phyloP scores from a whole-genome alignment of 2,113 vertebrate species.

The Calidris pugnax region DNA sequence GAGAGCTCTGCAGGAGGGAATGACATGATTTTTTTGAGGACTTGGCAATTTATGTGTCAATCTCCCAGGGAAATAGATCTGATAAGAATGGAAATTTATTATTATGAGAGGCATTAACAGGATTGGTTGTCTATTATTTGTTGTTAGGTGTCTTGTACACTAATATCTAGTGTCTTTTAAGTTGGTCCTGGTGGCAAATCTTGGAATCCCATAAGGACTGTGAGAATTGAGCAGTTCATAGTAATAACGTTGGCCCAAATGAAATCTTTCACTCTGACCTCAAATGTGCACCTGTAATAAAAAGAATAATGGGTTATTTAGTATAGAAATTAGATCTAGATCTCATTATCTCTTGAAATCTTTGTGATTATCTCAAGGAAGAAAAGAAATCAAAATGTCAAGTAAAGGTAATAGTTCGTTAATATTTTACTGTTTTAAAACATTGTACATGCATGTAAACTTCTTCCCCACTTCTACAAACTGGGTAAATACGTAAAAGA shows the following conservation, averaged over 20 bases:
- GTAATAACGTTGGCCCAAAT: neutral
- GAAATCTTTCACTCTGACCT: neutral
- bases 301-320: neutral
- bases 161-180: neutral
- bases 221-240: neutral
- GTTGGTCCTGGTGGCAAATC: neutral
- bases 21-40: neutral
- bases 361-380: neutral
- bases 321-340: neutral
- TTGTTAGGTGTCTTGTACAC: neutral
- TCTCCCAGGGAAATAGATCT: neutral
- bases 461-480: neutral
- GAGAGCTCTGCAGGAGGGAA: neutral
- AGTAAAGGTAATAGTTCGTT: neutral
- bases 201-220: neutral
- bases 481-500: neutral
- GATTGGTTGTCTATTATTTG: neutral
- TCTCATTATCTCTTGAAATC: neutral
- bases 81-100: neutral
- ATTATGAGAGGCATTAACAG: neutral
- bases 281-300: neutral
- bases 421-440: neutral
- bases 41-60: neutral
- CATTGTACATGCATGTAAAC: neutral
- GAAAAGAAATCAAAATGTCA: neutral